Conservation (phyloP, 2,888 invertebrate genomes). For the Ditula angustiorana region DNA sequence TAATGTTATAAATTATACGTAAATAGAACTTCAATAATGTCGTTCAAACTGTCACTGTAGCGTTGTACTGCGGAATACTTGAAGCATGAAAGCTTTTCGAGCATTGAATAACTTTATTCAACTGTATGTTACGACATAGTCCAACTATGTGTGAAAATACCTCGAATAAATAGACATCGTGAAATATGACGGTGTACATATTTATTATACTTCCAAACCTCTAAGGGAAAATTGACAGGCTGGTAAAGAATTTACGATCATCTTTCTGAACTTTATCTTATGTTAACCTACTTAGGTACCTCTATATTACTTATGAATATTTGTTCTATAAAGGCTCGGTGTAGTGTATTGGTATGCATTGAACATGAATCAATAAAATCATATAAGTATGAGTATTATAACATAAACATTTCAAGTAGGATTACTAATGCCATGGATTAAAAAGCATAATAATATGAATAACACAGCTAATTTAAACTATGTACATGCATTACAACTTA, state of each 20-base stretch:
- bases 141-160: slow-evolving; percentile 20
- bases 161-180: neutral
- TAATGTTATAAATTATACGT: neutral
- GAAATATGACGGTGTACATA: neutral
- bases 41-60: neutral
- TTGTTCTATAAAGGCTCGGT: no score
- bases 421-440: no score
- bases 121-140: slow-evolving; percentile 6
- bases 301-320: no score
- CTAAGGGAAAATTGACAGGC: neutral
- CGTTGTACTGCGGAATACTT: slow-evolving; percentile 15
- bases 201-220: neutral
- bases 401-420: no score
- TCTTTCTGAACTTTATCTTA: neutral
- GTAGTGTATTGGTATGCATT: no score
- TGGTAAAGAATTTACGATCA: neutral
- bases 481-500: neutral
- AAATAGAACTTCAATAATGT: neutral
- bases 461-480: neutral
- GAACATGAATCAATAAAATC: no score
- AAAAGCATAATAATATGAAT: no score
- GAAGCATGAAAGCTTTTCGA: slow-evolving; percentile 8
- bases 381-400: no score
- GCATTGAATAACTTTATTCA: slow-evolving; percentile 37
- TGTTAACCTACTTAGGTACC: no score